These are phyloP conservation scores for Drosophila barbarae DNA, from an alignment of 2,888 invertebrate genomes.

Conservation along the genomic window DNA sequence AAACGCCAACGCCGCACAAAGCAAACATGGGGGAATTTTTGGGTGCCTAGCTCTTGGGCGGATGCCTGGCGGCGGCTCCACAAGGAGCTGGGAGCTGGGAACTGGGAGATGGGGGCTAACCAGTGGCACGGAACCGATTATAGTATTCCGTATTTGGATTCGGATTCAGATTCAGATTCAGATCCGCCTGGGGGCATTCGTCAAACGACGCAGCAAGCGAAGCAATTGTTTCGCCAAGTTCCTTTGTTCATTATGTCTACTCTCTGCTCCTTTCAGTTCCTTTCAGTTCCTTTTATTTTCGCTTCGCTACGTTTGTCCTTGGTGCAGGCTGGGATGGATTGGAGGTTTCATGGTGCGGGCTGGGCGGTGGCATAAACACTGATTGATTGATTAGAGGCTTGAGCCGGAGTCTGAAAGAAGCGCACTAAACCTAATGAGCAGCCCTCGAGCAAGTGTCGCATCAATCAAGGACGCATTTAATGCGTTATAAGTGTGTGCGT, in stretches of 20 bases:
- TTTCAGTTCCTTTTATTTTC: slow-evolving; percentile 23
- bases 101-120: slow-evolving; percentile 36
- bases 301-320: slow-evolving; percentile 39
- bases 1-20: slow-evolving; percentile 72
- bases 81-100: background rate
- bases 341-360: background rate
- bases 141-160: slow-evolving; percentile 71
- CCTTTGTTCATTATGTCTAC: slow-evolving; percentile 59
- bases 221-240: slow-evolving; percentile 69
- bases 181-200: slow-evolving; percentile 65
- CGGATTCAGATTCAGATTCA: slow-evolving; percentile 45
- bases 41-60: slow-evolving; percentile 47
- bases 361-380: slow-evolving; percentile 59
- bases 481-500: slow-evolving; percentile 45
- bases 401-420: slow-evolving; percentile 17
- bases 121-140: slow-evolving; percentile 76
- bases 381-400: slow-evolving; percentile 75
- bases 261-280: slow-evolving; percentile 24
- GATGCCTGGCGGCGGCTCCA: slow-evolving; percentile 36
- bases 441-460: slow-evolving; percentile 72
- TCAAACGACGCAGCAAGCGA: slow-evolving; percentile 62
- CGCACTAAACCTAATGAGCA: slow-evolving; percentile 68
- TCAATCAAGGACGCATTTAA: slow-evolving; percentile 72
- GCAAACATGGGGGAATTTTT: slow-evolving; percentile 60
- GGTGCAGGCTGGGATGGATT: slow-evolving; percentile 16